phyloP scores from a whole-genome alignment of 2,797 vertebrate genomes.

The Geotrypetes seraphini region DNA sequence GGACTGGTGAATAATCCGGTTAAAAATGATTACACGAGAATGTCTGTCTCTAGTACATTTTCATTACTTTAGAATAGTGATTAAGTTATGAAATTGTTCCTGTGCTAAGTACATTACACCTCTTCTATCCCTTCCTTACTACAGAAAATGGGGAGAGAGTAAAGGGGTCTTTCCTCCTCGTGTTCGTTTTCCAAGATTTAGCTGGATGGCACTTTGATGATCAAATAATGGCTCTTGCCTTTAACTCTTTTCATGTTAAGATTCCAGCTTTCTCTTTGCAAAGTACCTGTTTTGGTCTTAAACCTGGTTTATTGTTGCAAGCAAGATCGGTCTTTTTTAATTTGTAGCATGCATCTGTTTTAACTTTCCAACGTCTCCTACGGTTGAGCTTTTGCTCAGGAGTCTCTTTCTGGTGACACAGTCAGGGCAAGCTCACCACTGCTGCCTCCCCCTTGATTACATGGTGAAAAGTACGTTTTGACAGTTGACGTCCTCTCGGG shows the following conservation, averaged over 20 bases:
- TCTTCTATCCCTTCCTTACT: conserved; percentile 5
- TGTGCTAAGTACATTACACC: conserved; percentile 3
- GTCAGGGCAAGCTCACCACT: conserved; percentile 1
- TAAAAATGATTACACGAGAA: too few species aligned
- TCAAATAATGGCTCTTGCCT: background rate
- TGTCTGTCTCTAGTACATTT: background rate
- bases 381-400: conserved; percentile 3
- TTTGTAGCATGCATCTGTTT: conserved; percentile 41
- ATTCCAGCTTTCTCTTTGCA: too few species aligned
- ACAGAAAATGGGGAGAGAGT: background rate
- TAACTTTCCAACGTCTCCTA: conserved; percentile 16
- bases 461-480: conserved; percentile 49
- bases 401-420: conserved; percentile 2
- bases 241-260: background rate
- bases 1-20: conserved; percentile 4
- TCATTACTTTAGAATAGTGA: background rate
- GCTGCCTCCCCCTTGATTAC: conserved; percentile 30
- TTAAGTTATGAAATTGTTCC: background rate
- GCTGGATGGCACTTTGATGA: background rate
- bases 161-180: background rate
- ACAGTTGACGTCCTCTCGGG: conserved; percentile 55
- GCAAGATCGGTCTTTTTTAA: conserved; percentile 45
- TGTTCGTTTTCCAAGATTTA: too few species aligned
- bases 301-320: conserved; percentile 29
- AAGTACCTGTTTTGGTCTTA: conserved; percentile 19